Evolutionary conservation across 2,888 invertebrate genomes (phyloP), one percentile per base, ranked within the genome.

Genomic region (Microchrysa polita): DNA sequence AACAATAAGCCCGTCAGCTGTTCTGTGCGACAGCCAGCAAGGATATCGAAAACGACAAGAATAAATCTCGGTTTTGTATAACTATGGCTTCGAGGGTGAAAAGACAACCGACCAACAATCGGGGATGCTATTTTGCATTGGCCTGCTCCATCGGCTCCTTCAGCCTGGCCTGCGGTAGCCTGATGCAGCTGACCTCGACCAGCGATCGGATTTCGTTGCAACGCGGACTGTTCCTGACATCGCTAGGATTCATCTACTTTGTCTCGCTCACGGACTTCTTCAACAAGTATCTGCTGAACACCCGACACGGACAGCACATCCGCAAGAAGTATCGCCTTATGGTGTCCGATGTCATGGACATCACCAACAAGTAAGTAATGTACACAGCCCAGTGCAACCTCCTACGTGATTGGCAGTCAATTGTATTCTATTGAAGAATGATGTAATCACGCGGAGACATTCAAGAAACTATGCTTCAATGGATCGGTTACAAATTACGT

Each of bases 301-400:
- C 92, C 12, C 84, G 82, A 63, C 82, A 84, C 55, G 92, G 92
- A 20, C 85, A 87, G 34, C 85, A 86, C 61, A 86, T 91, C 78
- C 85, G 90, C 0, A 88, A 88, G 81, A 89, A 89, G 81, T 91
- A 90, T 85, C 87, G 88, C 67, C 87, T 92, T 16, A 88, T 87
- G 80, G 86, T 87, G 78, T 89, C 89, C 10, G 91, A 92, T 79
- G 90, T 92, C 61, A 86, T 90, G 78, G 92, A 92, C 81, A 91
- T 92, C 77, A 91, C 88, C 67, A 92, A 92, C 86, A 92, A 92
- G 92, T 92, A 80, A 86, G 90, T 87, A 75, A n/a, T n/a, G n/a
- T n/a, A n/a, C n/a, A n/a, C 5, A 14, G 14, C 4, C 2, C 48
- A n/a, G 10, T 48, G 16, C 2, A 48, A 10, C 2, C 16, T 48